Evolutionary conservation across 2,888 invertebrate species (phyloP), one percentile per base, ranked within the genome.

Genomic region (Pollenia labialis): DNA sequence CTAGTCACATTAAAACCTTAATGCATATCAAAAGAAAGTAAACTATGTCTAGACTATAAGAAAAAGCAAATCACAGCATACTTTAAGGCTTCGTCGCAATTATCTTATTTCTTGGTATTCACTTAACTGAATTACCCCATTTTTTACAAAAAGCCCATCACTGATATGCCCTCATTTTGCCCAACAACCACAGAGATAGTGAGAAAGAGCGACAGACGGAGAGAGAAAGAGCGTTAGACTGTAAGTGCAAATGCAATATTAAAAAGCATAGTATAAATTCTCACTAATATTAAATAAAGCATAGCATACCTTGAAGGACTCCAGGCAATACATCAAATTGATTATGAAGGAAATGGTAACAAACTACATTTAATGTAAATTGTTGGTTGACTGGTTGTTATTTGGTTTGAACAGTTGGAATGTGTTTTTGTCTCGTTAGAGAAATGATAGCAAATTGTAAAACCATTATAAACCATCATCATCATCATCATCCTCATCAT

Each of bases 261-360:
- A 1, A 23, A 56, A 23, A 4, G 16, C 54, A 18, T 77, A 54
- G 4, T 6, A 11, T n/a, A 46, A 32, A 46, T n/a, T 76, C 12
- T 32, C 32, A 32, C 32, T 12, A 50, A 46, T 76, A 50, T 16
- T 44, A 58, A 64, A 83, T 77, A 68, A 64, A 77, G 11, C 54
- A 50, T 48, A 58, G 58, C 58, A 79, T 84, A 79, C 52, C 74
- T 54, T 66, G 4, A 72, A 77, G 66, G 52, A 58, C 84, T 84
- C 32, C 72, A 72, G 84, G 79, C 84, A 79, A 79, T 60, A 60
- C 72, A 68, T 74, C 58, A 79, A 74, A 84, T 84, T 84, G 84
- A 79, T 84, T 84, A 74, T 74, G 62, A 54, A 84, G 84, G 84
- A 84, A 84, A 84, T 84, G 66, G 72, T 60, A 72, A 32, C 79